Base-by-base conservation (phyloP, 1,140 invertebrate genomes). In the Varroa destructor region DNA sequence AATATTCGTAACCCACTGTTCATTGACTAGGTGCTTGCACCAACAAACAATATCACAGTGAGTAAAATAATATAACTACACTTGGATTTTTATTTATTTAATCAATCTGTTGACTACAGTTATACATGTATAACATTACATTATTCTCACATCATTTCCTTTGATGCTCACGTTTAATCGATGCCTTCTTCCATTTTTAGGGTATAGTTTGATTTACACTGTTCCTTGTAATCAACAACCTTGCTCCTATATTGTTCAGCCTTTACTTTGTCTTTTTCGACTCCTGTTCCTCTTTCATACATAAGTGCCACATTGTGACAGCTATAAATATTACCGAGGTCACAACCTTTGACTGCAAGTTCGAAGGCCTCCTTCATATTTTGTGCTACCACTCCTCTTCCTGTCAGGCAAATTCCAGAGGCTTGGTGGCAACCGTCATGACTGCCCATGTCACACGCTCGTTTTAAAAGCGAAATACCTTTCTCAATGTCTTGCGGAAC, bases 241-340 rank as follows among this genome's bases (percentile, higher is more conserved):
- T 85, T 82, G 74, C 85, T 80, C 77, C 86, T 88, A 75, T 86
- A 92, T 57, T 84, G 82, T 55, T 88, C 84, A 0, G 89, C 86
- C 75, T 89, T 77, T 72, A 86, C 83, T 56, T 81, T 73, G 79
- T 89, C 86, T 76, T 89, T 86, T 70, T 86, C 83, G 0, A 85
- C 86, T 0, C 90, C 83, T 58, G 83, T 81, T 14, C 83, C 83
- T 74, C 78, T 79, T 56, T 74, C 75, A 71, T 91, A 90, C 88
- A 91, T 90, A 75, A 88, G 84, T 74, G 89, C 88, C 1, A 93
- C 77, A 82, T 94, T 94, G 0, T 86, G 86, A 82, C 92, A 95
- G 1, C 89, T 88, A 77, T 87, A 88, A 72, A 89, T 84, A 78
- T 92, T 87, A 2, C 86, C 87, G 8, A 87, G 77, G 74, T 91